phyloP scores from a whole-genome alignment of 1,140 invertebrate genomes.

The Leptopilina clavipes region DNA sequence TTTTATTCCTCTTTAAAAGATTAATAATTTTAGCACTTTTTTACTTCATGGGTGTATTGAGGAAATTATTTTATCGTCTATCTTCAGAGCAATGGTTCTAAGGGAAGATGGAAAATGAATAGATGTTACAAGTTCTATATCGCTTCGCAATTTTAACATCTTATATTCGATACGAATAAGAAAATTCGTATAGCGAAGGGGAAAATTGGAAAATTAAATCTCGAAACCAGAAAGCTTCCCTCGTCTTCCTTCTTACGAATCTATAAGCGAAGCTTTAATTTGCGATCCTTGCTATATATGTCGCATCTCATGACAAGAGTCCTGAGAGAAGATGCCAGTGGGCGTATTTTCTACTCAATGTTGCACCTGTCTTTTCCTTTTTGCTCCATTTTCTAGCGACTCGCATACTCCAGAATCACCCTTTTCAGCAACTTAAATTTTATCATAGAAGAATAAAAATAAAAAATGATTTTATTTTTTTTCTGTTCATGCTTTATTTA shows the following conservation, averaged over 20 bases:
- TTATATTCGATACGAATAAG: not conserved
- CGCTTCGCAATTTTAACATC: not conserved
- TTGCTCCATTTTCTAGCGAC: not conserved
- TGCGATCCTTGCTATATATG: slow-evolving; percentile 36
- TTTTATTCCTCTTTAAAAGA: not conserved
- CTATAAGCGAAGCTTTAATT: slow-evolving; percentile 44
- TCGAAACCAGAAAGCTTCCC: slow-evolving; percentile 42
- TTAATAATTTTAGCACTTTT: too few relatives aligned
- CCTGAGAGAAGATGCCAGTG: slow-evolving; percentile 5
- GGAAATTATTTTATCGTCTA: not conserved
- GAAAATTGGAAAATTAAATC: slow-evolving; percentile 48
- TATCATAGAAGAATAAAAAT: not conserved
- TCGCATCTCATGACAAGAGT: slow-evolving; percentile 37
- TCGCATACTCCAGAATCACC: not conserved
- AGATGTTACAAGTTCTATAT: not conserved
- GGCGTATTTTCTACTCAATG: slow-evolving; percentile 19
- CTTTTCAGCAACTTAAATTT: not conserved
- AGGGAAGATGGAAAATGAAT: slow-evolving; percentile 14
- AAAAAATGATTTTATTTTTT: too few relatives aligned
- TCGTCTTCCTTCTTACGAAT: slow-evolving; percentile 42
- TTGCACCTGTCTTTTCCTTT: not conserved
- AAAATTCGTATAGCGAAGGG: not conserved
- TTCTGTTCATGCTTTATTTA: too few relatives aligned
- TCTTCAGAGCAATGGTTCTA: too few relatives aligned
- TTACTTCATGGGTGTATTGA: too few relatives aligned